Evolutionary conservation across 2,113 vertebrate species (phyloP).

Genomic region (Dendropsophus ebraccatus): DNA sequence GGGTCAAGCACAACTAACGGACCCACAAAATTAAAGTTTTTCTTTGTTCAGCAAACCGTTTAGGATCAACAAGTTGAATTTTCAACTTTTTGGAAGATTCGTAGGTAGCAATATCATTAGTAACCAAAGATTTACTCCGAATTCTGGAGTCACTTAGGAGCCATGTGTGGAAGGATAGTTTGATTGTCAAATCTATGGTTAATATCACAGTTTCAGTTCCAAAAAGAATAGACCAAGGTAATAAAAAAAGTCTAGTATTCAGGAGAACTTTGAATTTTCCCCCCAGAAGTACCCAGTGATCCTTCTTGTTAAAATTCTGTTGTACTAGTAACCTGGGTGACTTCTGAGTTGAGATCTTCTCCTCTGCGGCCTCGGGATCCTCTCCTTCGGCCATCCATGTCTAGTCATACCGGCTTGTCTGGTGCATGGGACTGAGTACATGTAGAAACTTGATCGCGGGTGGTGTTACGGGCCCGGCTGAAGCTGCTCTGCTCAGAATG

Average conservation of each 20-base stretch:
- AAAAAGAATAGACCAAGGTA: neutral
- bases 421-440: conserved; percentile 72
- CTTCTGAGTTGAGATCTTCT: conserved; percentile 76
- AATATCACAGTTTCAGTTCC: neutral
- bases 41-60: neutral
- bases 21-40: neutral
- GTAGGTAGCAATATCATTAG: conserved; percentile 21
- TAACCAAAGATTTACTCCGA: neutral
- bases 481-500: conserved; percentile 80
- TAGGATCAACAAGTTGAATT: neutral
- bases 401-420: conserved; percentile 82
- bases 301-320: conserved; percentile 69
- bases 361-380: conserved; percentile 64
- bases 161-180: neutral
- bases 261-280: neutral
- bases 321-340: conserved; percentile 80
- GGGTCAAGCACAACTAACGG: neutral
- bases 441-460: conserved; percentile 77
- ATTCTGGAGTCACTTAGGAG: neutral
- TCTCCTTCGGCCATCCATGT: conserved; percentile 63
- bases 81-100: conserved; percentile 20
- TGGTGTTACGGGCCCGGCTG: conserved; percentile 76
- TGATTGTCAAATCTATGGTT: conserved; percentile 40
- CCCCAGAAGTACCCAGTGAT: neutral
- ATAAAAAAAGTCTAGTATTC: neutral